Evolutionary conservation across 92 coral and sea anemone genomes (phyloP).

Genomic region (Isaurus tuberculatus): DNA sequence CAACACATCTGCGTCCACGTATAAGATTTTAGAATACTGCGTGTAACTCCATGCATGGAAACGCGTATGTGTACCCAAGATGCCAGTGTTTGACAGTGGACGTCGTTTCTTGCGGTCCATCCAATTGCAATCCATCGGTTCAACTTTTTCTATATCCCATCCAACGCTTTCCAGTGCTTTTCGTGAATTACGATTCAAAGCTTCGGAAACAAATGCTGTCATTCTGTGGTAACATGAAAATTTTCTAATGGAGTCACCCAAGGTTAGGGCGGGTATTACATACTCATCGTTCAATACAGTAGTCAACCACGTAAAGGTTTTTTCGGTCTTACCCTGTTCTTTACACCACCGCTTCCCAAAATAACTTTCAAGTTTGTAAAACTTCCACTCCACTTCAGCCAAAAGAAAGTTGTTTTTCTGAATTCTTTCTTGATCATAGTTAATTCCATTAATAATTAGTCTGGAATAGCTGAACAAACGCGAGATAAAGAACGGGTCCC

Average conservation of each 20-base stretch:
- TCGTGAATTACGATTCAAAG: constrained; percentile 67
- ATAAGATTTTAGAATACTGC: constrained; percentile 67
- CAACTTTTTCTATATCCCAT: constrained; percentile 66
- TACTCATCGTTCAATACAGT: constrained; percentile 75
- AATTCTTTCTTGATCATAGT: constrained; percentile 49
- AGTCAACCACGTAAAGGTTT: constrained; percentile 74
- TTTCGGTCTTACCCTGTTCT: constrained; percentile 40
- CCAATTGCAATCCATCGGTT: constrained; percentile 81
- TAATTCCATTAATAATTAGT: constrained; percentile 20
- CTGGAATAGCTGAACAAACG: constrained; percentile 51
- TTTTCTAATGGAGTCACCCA: constrained; percentile 62
- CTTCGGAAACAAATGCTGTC: constrained; percentile 80
- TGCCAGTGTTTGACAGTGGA: constrained; percentile 43
- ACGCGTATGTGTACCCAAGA: constrained; percentile 77
- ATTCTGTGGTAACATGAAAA: constrained; percentile 77
- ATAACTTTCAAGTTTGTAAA: constrained; percentile 66
- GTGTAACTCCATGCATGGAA: constrained; percentile 84
- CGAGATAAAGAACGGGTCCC: constrained; percentile 46
- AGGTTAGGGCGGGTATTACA: constrained; percentile 67
- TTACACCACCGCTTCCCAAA: constrained; percentile 70
- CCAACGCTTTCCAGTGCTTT: constrained; percentile 62
- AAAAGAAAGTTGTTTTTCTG: constrained; percentile 54
- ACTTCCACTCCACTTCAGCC: constrained; percentile 71
- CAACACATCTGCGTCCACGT: constrained; percentile 82
- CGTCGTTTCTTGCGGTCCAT: constrained; percentile 60